These are phyloP conservation scores for Rhynchophorus ferrugineus DNA, from an alignment of 1,140 invertebrate genomes.

Conservation along the genomic window DNA sequence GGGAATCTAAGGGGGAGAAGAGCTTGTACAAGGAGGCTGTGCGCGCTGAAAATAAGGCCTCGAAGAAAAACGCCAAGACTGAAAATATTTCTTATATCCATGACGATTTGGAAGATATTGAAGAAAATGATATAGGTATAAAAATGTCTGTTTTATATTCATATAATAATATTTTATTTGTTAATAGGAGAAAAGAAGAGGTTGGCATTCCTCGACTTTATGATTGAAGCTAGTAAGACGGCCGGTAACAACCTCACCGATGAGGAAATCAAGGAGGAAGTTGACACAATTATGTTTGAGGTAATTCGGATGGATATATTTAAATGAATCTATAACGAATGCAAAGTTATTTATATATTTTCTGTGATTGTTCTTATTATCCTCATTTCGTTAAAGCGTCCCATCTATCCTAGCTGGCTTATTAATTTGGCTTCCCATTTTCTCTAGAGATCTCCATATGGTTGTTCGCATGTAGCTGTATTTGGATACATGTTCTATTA, in stretches of 20 bases:
- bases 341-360: no score
- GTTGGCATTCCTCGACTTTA: constrained; percentile 85
- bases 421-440: no score
- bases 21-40: constrained; percentile 25
- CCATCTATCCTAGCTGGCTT: no score
- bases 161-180: not conserved
- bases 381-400: no score
- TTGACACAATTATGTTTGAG: constrained; percentile 92
- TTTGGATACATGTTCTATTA: no score
- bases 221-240: constrained; percentile 72
- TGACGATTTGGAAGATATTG: constrained; percentile 66
- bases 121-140: constrained; percentile 53
- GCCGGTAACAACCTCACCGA: constrained; percentile 69
- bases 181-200: constrained; percentile 80
- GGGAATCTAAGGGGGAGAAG: constrained; percentile 15
- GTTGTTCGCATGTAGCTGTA: no score
- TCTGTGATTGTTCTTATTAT: no score
- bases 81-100: constrained; percentile 63
- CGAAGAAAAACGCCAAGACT: constrained; percentile 26
- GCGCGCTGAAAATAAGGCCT: constrained; percentile 23
- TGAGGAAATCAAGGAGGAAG: constrained; percentile 84
- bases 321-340: no score
- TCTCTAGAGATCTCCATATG: no score
- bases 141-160: not conserved
- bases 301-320: constrained; percentile 4